Evolutionary conservation across 1,140 invertebrate species (phyloP), one percentile per base, ranked within the genome.

Genomic region (Drosophila lacteicornis): DNA sequence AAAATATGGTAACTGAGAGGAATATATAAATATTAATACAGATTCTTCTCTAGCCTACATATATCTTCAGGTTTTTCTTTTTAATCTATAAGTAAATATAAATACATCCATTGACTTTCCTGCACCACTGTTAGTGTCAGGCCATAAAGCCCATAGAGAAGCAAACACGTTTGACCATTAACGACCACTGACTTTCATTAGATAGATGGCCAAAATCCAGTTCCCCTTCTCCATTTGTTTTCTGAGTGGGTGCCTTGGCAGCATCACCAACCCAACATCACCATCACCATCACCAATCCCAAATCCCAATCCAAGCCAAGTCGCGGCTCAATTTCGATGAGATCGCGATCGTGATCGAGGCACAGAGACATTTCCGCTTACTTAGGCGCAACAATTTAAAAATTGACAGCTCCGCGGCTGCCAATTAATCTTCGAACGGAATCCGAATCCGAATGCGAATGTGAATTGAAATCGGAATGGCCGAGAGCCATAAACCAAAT

Each of bases 331-430:
- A 73, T 30, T 68, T 22, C 67, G 40, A 61, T 61, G 40, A 22
- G 33, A 49, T 68, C 45, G 66, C 33, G 27, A 61, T 61, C 58
- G n/a, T 62, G 60, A 67, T 71, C 58, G 36, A 51, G 36, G 15
- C 40, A 22, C 69, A 75, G 22, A 59, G 62, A 84, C 69, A 84
- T 84, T 87, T 87, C 84, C 84, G 80, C 80, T 82, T 87, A 82
- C 65, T 88, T 90, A 90, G 84, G 84, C 84, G 73, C 83, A 84
- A 67, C 83, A 83, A 83, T 87, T 83, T 65, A 74, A 63, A 66
- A 83, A 87, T 60, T 80, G 83, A 87, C 80, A 88, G 83, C 80
- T 80, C 66, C 47, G 43, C 77, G 69, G 51, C 40, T 69, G 67
- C 69, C 85, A 87, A 87, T 87, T 88, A 88, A 87, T 87, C 84